phyloP scores from a whole-genome alignment of 2,888 invertebrate genomes.

The Drosophila putrida region DNA sequence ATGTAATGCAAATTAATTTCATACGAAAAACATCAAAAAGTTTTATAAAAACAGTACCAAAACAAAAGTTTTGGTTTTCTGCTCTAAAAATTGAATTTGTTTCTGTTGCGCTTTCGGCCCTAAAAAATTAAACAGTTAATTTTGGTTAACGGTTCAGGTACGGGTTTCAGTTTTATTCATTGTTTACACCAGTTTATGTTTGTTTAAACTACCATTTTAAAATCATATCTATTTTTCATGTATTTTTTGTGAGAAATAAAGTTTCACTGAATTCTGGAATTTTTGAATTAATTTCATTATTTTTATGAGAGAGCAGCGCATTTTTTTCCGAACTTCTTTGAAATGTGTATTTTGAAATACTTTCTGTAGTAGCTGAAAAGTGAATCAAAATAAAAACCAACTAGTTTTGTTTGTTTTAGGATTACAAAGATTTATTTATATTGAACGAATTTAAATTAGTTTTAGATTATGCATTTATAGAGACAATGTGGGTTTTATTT shows the following conservation, averaged over 20 bases:
- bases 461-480: constrained; percentile 63
- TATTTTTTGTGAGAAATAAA: not conserved
- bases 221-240: no score
- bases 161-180: no score
- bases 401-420: constrained; percentile 34
- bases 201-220: no score
- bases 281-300: not conserved
- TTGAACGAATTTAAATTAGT: constrained; percentile 75
- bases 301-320: not conserved
- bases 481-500: constrained; percentile 57
- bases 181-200: no score
- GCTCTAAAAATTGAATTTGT: not conserved
- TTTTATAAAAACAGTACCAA: no score
- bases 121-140: no score
- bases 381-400: not conserved
- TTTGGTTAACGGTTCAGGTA: no score
- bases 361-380: not conserved
- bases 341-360: not conserved
- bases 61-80: no score
- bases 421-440: constrained; percentile 75
- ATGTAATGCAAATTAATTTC: no score
- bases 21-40: no score
- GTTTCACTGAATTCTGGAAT: not conserved
- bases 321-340: not conserved
- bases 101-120: no score